Evolutionary conservation across 1,140 invertebrate species (phyloP).

Genomic region (Penaeus indicus): DNA sequence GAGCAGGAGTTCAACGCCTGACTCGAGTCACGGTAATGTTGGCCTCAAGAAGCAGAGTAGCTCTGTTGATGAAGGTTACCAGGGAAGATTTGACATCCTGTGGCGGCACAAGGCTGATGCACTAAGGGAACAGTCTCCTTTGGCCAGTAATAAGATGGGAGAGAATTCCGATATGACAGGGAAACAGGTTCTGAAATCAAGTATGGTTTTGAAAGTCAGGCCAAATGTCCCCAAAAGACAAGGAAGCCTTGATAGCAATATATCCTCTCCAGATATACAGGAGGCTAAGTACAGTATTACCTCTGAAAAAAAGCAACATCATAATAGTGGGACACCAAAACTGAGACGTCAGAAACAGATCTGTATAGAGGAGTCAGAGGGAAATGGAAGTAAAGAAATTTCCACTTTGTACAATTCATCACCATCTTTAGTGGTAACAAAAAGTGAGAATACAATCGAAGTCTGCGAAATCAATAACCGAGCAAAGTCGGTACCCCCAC

Average conservation of each 20-base stretch:
- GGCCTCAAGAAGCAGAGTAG: constrained; percentile 40
- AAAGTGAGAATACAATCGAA: too few species aligned
- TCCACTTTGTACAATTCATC: too few species aligned
- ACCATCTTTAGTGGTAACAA: too few species aligned
- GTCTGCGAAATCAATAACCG: too few species aligned
- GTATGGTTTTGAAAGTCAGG: background rate
- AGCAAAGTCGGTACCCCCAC: too few species aligned
- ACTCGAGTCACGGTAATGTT: background rate
- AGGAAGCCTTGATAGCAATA: constrained; percentile 43
- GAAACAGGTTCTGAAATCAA: background rate
- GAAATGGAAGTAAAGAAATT: too few species aligned
- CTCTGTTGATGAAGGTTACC: constrained; percentile 34
- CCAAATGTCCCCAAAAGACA: background rate
- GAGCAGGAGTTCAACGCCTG: constrained; percentile 51
- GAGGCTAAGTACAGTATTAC: background rate
- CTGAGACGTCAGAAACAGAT: constrained; percentile 29
- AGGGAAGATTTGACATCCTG: constrained; percentile 51
- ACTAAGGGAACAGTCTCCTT: constrained; percentile 31
- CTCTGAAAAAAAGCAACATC: too few species aligned
- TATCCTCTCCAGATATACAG: constrained; percentile 9
- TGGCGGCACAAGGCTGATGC: constrained; percentile 42
- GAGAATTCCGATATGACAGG: background rate
- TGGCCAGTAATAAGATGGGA: background rate
- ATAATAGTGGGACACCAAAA: background rate
- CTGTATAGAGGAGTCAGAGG: background rate